phyloP scores from a whole-genome alignment of 2,113 vertebrate genomes.

The Sphyrna mokarran region DNA sequence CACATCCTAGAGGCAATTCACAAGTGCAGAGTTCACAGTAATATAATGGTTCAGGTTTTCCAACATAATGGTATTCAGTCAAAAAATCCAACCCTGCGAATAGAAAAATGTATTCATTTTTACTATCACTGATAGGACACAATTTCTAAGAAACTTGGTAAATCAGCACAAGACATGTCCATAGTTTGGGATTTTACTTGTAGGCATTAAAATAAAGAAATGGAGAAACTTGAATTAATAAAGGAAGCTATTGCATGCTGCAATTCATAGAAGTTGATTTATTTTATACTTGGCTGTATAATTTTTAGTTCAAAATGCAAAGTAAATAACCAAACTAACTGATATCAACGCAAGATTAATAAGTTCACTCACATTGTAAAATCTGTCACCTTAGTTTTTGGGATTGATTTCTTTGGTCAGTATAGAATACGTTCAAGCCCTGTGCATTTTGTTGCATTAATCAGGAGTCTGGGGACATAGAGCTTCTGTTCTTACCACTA shows the following conservation, averaged over 20 bases:
- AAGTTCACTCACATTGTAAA: not conserved
- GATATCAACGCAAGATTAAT: not conserved
- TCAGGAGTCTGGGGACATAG: no score
- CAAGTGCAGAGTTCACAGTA: slow-evolving; percentile 13
- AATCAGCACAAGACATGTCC: not conserved
- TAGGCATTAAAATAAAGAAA: not conserved
- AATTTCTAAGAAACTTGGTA: not conserved
- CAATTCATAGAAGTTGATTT: not conserved
- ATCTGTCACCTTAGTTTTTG: not conserved
- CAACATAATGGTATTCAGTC: slow-evolving; percentile 5
- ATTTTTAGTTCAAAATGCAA: not conserved
- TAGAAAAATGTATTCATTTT: not conserved
- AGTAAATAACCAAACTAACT: not conserved
- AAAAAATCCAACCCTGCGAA: slow-evolving; percentile 31
- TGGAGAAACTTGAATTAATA: not conserved
- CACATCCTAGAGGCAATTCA: not conserved
- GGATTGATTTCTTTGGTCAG: not conserved
- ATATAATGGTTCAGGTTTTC: not conserved
- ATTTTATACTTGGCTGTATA: not conserved
- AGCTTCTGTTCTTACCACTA: no score
- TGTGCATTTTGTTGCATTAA: no score
- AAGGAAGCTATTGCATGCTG: not conserved
- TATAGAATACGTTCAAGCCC: not conserved
- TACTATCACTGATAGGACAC: not conserved
- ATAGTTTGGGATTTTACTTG: not conserved